Conservation (phyloP, 2,797 vertebrate species). For the Channallabes apus region DNA sequence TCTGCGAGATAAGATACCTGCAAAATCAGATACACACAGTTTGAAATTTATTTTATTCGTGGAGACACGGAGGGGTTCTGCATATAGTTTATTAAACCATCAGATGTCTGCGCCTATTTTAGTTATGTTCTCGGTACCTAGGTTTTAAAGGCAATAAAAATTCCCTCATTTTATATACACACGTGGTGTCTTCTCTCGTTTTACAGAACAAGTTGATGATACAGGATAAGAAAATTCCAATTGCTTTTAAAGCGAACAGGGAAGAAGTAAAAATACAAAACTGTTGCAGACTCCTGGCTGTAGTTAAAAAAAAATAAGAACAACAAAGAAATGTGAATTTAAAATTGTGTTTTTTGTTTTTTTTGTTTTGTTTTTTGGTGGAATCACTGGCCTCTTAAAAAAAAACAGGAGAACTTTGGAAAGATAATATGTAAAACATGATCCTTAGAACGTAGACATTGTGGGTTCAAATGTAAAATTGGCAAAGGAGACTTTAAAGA, state of each 20-base stretch:
- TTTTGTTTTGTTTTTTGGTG: background rate
- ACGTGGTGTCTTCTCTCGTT: too few relatives aligned
- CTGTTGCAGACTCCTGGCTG: background rate
- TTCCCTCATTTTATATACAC: background rate
- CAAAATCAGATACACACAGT: background rate
- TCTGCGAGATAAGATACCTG: slow-evolving; percentile 45
- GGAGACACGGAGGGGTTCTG: slow-evolving; percentile 6
- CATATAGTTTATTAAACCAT: background rate
- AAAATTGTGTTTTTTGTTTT: background rate
- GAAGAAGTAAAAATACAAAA: background rate
- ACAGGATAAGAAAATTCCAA: background rate
- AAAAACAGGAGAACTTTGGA: too few relatives aligned
- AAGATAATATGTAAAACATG: background rate
- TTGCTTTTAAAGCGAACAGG: too few relatives aligned
- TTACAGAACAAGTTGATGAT: background rate
- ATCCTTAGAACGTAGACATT: background rate
- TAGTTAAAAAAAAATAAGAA: background rate
- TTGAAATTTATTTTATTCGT: background rate
- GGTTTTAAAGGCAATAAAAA: background rate
- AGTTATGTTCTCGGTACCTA: background rate
- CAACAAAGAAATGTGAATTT: background rate
- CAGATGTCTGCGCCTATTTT: background rate
- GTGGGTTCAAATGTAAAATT: background rate
- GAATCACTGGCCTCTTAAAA: background rate
- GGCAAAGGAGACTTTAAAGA: background rate